Evolutionary conservation across 1,140 invertebrate genomes (phyloP), one percentile per base, ranked within the genome.

Genomic region (Gryllus bimaculatus): DNA sequence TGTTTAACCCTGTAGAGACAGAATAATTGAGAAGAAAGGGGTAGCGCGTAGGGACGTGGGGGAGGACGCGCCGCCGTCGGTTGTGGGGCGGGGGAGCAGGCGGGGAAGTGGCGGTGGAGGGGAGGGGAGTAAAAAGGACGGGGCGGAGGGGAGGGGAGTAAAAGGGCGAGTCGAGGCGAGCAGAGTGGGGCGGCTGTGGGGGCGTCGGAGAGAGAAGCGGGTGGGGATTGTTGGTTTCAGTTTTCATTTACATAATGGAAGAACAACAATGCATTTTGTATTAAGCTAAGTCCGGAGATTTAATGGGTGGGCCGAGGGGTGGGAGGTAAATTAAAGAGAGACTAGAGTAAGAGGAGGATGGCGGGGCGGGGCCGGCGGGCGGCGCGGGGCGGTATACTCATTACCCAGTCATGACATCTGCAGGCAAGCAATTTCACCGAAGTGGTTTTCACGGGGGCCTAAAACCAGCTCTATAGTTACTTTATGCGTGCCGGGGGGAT

Each of bases 231-330:
- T 79, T 84, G 83, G 83, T 84, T 85, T 82, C 83, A 84, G 82
- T 84, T 85, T 85, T 85, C 84, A 85, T 85, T 85, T 85, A 84
- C 84, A 85, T 85, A 85, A 85, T 85, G 85, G 85, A 85, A 85
- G 83, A 85, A 85, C 85, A 85, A 85, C 85, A 85, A 85, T 85
- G 85, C 84, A 85, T 85, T 85, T 85, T 84, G 85, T 85, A 85
- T 85, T 85, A 85, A 85, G 83, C 84, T 84, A 84, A 85, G 84
- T 82, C 83, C 82, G 83, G 83, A 85, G 84, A 85, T 85, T 84
- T 84, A 84, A 84, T 84, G 83, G 83, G 80, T 82, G 81, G 26
- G 48, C 18, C 26, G 73, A 26, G 15, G n/a, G 78, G 74, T 20
- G 12, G 78, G 78, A 54, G 66, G 78, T 73, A 75, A 54, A 79